Conservation (phyloP, 2,113 vertebrate genomes). For the Cheirogaleus medius region DNA sequence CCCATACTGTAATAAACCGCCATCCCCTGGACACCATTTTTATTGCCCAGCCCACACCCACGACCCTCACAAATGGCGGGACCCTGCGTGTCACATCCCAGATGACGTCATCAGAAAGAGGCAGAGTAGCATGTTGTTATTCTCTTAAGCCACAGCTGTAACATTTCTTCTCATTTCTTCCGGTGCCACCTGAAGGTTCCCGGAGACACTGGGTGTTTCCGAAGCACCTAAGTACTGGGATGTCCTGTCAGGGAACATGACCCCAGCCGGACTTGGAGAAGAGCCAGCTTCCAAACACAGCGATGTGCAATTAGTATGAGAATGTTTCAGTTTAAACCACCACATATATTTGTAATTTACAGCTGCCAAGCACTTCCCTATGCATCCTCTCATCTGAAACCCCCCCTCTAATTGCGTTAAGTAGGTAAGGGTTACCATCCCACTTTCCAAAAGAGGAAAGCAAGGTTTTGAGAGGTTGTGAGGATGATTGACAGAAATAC, state of each 20-base stretch:
- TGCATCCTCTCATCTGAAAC: background rate
- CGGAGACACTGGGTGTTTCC: background rate
- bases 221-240: background rate
- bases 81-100: background rate
- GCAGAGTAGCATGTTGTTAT: background rate
- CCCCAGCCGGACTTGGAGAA: background rate
- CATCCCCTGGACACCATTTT: background rate
- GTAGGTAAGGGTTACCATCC: background rate
- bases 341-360: background rate
- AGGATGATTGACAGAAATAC: background rate
- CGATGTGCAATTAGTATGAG: background rate
- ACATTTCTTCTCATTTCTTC: background rate
- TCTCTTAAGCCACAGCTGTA: background rate
- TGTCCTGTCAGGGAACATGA: background rate
- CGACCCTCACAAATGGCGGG: accelerated
- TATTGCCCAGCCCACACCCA: too few species aligned
- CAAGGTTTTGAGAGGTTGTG: background rate
- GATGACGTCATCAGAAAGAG: background rate
- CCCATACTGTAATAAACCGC: background rate
- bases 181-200: background rate
- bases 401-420: background rate
- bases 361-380: background rate
- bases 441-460: constrained; percentile 23
- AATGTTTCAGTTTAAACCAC: background rate
- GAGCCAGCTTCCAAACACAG: background rate